A percentile compares a stretch with the other conserved stretches of the same genome.
These are phyloP conservation scores for Podocnemis expansa DNA, from an alignment of 2,113 vertebrate genomes.

Conservation along the genomic window DNA sequence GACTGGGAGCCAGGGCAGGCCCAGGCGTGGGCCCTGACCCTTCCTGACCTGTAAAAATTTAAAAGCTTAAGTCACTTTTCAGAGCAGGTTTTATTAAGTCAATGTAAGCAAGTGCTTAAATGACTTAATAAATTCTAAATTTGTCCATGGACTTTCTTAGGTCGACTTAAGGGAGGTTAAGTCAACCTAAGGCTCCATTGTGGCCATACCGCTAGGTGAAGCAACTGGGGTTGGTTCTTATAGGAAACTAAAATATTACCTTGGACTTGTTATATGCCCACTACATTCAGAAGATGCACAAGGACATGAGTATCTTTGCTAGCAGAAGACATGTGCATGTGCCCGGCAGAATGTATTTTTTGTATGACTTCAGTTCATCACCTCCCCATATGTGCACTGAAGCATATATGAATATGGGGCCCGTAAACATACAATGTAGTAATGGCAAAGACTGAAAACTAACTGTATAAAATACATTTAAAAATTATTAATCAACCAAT, in stretches of 20 bases:
- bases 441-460: not conserved
- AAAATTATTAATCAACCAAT: conserved; percentile 12
- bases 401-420: not conserved
- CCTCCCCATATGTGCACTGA: not conserved
- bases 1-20: too few relatives aligned
- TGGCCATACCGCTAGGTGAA: not conserved
- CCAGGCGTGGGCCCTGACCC: too few relatives aligned
- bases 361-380: not conserved
- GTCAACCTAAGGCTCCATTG: too few relatives aligned
- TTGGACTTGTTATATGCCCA: not conserved
- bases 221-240: not conserved
- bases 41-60: too few relatives aligned
- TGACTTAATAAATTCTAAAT: too few relatives aligned
- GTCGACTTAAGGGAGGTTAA: too few relatives aligned
- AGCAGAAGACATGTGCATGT: not conserved
- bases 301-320: not conserved
- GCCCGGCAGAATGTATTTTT: not conserved
- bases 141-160: too few relatives aligned
- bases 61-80: too few relatives aligned
- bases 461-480: not conserved
- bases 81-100: too few relatives aligned
- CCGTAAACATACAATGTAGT: not conserved
- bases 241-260: not conserved
- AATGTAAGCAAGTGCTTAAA: too few relatives aligned
- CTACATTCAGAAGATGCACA: not conserved